Base-by-base conservation (phyloP, 2,797 vertebrate species). In the Enteromius unitaeniatus region DNA sequence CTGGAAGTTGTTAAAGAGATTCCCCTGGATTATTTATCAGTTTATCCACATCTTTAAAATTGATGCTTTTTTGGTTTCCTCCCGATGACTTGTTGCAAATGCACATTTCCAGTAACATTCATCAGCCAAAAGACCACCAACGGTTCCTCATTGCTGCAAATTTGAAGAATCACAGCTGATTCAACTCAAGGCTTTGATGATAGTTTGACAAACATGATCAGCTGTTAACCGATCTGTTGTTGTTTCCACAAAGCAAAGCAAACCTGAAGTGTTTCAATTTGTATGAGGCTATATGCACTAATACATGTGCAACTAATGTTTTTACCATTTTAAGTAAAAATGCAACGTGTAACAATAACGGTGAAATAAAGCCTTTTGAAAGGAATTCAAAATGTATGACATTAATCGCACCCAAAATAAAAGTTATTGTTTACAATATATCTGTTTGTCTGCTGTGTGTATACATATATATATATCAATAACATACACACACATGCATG, bases 201-300 rank as follows among this genome's bases (percentile, higher is more conserved):
- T 13, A 79, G 11, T 34, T 69, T 19, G 49, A 79, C 64, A 69
- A 55, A 42, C 47, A 42, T 11, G n/a, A 45, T 80, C 67, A 80
- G 40, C 76, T 78, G 76, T 62, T 42, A 26, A 45, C 4, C 45
- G 75, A 37, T 28, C 14, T 78, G 45, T 73, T 67, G 64, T 19
- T 31, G 55, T 78, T 45, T 64, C 23, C 40, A 42, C 55, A 62
- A 45, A 45, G 15, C n/a, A 19, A 62, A 7, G 14, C n/a, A 19
- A 62, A 3, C 55, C 75, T 26, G 6, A 37, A 40, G 51, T 17
- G 21, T 77, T 77, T 60, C 6, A 42, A 7, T 75, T 53, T n/a
- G 34, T 37, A 19, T n/a, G 15, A 62, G 58, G 26, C 15, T 4
- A 34, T 65, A 49, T 47, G 42, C 42, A 19, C 23, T 64, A 17